A percentile compares a stretch with the other conserved stretches of the same genome.
These are phyloP conservation scores for Nettapus auritus DNA, from an alignment of 2,113 vertebrate genomes.

Conservation along the genomic window DNA sequence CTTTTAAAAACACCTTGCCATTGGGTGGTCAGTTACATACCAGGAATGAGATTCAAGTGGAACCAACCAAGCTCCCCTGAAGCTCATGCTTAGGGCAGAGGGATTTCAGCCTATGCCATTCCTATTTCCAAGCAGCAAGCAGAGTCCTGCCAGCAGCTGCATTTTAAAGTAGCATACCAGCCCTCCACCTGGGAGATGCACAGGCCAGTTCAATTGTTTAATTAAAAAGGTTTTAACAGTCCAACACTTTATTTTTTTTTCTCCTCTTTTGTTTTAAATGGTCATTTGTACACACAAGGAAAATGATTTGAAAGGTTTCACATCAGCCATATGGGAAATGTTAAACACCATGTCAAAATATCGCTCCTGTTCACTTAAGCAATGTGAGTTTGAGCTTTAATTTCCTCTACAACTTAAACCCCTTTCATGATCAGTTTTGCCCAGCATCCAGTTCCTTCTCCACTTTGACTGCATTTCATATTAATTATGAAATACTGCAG, in stretches of 20 bases:
- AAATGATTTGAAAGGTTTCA: slow-evolving; percentile 10
- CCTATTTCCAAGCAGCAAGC: not conserved
- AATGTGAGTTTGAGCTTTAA: slow-evolving; percentile 1
- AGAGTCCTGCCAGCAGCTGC: not conserved
- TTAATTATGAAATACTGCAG: not conserved
- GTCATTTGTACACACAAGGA: not conserved
- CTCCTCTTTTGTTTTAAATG: not conserved
- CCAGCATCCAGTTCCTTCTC: not conserved
- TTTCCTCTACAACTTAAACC: slow-evolving; percentile 5
- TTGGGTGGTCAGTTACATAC: not conserved
- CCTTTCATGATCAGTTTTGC: not conserved
- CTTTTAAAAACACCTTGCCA: not conserved
- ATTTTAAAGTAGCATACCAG: not conserved
- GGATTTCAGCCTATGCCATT: not conserved
- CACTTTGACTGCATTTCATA: not conserved
- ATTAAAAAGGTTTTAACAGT: not conserved
- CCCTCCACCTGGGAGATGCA: not conserved
- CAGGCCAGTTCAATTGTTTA: not conserved
- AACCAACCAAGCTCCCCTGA: not conserved
- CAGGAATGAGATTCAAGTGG: not conserved
- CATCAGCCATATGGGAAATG: slow-evolving; percentile 10
- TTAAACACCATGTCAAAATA: slow-evolving; percentile 45
- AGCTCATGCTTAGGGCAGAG: rapidly evolving
- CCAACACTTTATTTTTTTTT: not conserved
- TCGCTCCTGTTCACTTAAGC: slow-evolving; percentile 6